These are phyloP conservation scores for Betta splendens DNA, from an alignment of 2,797 vertebrate genomes.

Conservation along the genomic window DNA sequence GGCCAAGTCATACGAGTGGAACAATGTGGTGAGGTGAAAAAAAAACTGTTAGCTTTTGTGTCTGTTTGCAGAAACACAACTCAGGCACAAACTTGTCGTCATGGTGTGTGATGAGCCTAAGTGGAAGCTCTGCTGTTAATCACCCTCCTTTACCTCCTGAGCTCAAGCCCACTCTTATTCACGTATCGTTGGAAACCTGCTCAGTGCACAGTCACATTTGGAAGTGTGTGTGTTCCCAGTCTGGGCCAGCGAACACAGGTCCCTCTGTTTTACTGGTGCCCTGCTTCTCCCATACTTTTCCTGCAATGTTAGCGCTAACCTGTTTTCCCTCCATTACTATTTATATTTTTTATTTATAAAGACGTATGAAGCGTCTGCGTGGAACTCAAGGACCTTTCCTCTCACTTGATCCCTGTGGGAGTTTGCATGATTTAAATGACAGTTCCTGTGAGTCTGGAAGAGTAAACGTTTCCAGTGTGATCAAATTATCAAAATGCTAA, in stretches of 20 bases:
- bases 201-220: constrained; percentile 7
- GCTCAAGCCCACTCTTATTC: constrained; percentile 37
- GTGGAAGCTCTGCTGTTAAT: constrained; percentile 29
- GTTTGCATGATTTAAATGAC: background rate
- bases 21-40: too few relatives aligned
- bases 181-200: too few relatives aligned
- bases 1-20: background rate
- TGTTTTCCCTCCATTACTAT: constrained; percentile 32
- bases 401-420: constrained; percentile 1
- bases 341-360: too few relatives aligned
- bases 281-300: constrained; percentile 54
- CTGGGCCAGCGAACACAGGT: constrained; percentile 69
- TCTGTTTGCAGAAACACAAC: background rate
- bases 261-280: constrained; percentile 70
- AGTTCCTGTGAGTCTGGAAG: background rate
- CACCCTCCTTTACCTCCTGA: constrained; percentile 27
- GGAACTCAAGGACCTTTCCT: constrained; percentile 6
- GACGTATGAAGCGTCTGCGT: constrained; percentile 22
- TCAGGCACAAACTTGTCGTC: constrained; percentile 38
- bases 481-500: constrained; percentile 15
- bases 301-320: constrained; percentile 55
- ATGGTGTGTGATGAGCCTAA: constrained; percentile 40
- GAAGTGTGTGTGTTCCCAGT: constrained; percentile 44
- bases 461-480: constrained; percentile 1
- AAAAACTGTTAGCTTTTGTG: constrained; percentile 2